phyloP scores from a whole-genome alignment of 1,140 invertebrate genomes.

The Sitobion miscanthi region DNA sequence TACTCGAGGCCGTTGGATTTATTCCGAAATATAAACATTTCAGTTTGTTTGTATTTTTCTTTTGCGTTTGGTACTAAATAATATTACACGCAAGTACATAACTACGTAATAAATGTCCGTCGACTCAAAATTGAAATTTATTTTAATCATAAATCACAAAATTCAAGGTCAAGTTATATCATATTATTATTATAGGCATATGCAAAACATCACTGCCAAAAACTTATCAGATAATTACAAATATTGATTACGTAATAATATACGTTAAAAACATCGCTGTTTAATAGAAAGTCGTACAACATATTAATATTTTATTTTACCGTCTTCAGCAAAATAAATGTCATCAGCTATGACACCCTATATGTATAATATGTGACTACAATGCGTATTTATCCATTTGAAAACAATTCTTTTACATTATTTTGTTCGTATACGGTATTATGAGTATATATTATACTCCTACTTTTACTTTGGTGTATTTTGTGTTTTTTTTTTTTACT shows the following conservation, averaged over 20 bases:
- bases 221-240: constrained; percentile 27
- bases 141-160: background rate
- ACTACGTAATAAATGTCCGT: background rate
- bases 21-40: background rate
- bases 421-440: background rate
- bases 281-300: constrained; percentile 29
- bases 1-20: constrained; percentile 5
- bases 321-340: background rate
- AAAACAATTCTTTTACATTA: constrained; percentile 26
- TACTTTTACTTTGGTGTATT: constrained; percentile 45
- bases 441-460: background rate
- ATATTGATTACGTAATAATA: constrained; percentile 9
- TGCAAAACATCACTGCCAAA: constrained; percentile 33
- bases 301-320: background rate
- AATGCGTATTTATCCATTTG: background rate
- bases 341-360: background rate
- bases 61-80: background rate
- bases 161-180: constrained; percentile 31
- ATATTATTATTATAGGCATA: background rate
- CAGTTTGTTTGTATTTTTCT: background rate
- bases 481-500: constrained; percentile 11
- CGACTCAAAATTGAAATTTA: background rate
- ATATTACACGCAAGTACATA: background rate
- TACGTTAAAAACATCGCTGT: background rate
- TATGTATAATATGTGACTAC: background rate